Evolutionary conservation across 2,113 vertebrate species (phyloP), one percentile per base, ranked within the genome.

Genomic region (Spheniscus mendiculus): DNA sequence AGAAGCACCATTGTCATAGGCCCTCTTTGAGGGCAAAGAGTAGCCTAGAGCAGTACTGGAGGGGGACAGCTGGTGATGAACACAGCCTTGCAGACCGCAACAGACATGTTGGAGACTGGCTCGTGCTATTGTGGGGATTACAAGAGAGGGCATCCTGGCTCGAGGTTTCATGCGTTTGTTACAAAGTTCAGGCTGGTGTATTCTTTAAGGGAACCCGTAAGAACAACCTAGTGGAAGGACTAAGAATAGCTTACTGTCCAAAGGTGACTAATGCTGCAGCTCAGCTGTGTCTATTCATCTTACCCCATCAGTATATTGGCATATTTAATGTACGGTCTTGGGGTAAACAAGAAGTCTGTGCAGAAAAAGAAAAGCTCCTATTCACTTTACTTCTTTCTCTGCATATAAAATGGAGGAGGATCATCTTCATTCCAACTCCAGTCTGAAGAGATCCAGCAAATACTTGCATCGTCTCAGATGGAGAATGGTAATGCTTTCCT

Each of bases 101-200:
- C 4, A 71, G 7, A 15, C 8, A 5, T 10, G 3, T 4, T 50
- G 19, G 36, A 70, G 40, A 8, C 22, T 61, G 84, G 36, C 76
- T 47, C 8, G 6, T 73, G 49, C 67, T 77, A 6, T 38, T 72
- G 16, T 13, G 21, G 18, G 12, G 36, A 13, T 32, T 36, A 27
- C 27, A n/a, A 29, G 40, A 65, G 27, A 65, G 5, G 5, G 9
- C n/a, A 40, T 55, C 29, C 53, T 76, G 74, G 12, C 53, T 77
- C 32, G 40, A 32, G 3, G 44, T 61, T 65, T 83, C 13, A 8
- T 40, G 26, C 10, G 5, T 52, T 87, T 69, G 7, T 73, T 66
- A 32, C 0, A 2, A 58, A 83, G 11, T 76, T 88, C 30, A 72
- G 36, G 27, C 49, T 92, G 36, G 12, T 7, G 0, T 11, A 49